Base-by-base conservation (phyloP, 2,797 vertebrate species). In the Cuniculus paca region DNA sequence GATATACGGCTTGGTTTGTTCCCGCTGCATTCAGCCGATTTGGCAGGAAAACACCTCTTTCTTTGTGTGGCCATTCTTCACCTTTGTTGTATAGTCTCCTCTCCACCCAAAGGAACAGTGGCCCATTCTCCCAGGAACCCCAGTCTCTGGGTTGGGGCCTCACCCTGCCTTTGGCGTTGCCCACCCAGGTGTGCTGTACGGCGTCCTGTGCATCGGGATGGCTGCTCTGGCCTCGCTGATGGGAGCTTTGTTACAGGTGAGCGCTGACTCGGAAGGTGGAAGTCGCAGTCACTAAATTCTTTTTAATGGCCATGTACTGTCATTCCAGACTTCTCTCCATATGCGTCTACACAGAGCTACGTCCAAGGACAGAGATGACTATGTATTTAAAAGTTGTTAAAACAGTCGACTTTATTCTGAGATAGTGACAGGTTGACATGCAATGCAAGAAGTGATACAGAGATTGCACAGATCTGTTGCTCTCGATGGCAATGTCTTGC, bases 131-230 rank as follows among this genome's bases (percentile, higher is more conserved):
- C 39, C 92, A 88, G 82, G 58, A 82, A 81, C 89, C 68, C 61
- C 34, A 54, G 87, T 70, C 10, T 90, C 72, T 28, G 12, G 22
- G 54, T 74, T 9, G 63, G 50, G 48, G 34, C 54, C 61, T 91
- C 16, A 81, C n/a, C 4, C 0, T 79, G 90, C 7, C 79, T 92
- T 80, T 78, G 92, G 6, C 14, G 2, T 91, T 22, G 3, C 61
- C 61, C 54, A 22, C 77, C 11, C 97, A 99, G 99, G 99, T 98
- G 74, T 99, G 34, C 91, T 99, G 34, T 99, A 98, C 91, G 99
- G 99, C 1, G 96, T 94, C 70, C 81, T 99, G n/a, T 99, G 99
- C 96, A 99, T 99, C 12, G 99, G 98, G 50, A 99, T 99, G 99
- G 99, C 99, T 89, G 99, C 98, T 1, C 0, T 99, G 95, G 99